Percentiles rank a stretch among this genome's conserved stretches.
These are phyloP conservation scores for Conomelus anceps DNA, from an alignment of 2,888 invertebrate species.

Conservation along the genomic window DNA sequence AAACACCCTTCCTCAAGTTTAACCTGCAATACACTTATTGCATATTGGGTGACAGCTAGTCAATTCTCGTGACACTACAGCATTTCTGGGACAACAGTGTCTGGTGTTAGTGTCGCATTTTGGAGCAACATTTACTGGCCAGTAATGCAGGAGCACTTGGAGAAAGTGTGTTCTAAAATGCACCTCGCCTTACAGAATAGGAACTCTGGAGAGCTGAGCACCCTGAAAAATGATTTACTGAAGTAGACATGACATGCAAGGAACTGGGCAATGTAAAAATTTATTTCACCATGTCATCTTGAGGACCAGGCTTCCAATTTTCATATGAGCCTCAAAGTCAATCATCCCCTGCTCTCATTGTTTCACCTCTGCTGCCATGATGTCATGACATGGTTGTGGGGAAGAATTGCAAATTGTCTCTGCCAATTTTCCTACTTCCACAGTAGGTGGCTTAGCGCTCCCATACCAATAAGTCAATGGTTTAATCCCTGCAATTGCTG, in stretches of 20 bases:
- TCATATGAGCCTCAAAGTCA: slow-evolving; percentile 28
- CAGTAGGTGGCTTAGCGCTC: slow-evolving; percentile 21
- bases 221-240: slow-evolving; percentile 21
- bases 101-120: neutral
- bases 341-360: slow-evolving; percentile 25
- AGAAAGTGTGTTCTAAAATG: neutral
- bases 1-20: neutral
- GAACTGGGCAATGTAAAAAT: slow-evolving; percentile 32
- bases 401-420: neutral
- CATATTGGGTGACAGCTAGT: neutral
- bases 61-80: too few species aligned
- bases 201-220: slow-evolving; percentile 4
- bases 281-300: slow-evolving; percentile 29
- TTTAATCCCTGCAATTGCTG: too few species aligned
- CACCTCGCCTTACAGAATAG: neutral
- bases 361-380: slow-evolving; percentile 31
- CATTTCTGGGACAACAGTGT: neutral
- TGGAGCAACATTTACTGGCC: neutral
- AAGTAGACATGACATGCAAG: slow-evolving; percentile 32
- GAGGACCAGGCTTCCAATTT: slow-evolving; percentile 27
- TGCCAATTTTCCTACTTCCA: neutral
- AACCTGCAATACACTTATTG: neutral
- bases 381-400: slow-evolving; percentile 3
- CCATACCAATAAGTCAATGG: slow-evolving; percentile 25
- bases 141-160: neutral